These are phyloP conservation scores for Athetis lepigone DNA, from an alignment of 2,888 invertebrate genomes.

Conservation along the genomic window DNA sequence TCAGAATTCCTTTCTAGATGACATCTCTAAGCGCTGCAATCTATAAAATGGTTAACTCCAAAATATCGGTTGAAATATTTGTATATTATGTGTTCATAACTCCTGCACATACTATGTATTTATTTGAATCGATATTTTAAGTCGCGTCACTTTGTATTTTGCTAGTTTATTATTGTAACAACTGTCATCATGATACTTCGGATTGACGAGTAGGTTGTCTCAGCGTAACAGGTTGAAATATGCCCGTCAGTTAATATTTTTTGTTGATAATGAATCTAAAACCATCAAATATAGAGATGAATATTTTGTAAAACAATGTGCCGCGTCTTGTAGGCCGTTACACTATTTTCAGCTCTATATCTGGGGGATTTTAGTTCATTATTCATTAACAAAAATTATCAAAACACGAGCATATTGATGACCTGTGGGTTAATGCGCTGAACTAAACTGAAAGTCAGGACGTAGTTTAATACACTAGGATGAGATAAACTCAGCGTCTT, in stretches of 20 bases:
- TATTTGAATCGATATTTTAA: conserved; percentile 1
- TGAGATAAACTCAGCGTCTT: neutral
- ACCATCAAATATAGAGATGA: too few species aligned
- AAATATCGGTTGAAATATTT: neutral
- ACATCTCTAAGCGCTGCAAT: neutral
- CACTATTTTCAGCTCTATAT: too few species aligned
- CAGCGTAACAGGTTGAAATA: neutral
- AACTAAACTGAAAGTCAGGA: too few species aligned
- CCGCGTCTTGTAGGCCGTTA: too few species aligned
- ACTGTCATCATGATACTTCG: neutral
- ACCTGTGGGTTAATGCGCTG: too few species aligned
- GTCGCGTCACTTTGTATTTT: neutral
- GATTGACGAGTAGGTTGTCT: neutral
- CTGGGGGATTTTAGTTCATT: too few species aligned
- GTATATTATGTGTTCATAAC: neutral
- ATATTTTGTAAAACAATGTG: too few species aligned
- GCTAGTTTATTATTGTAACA: too few species aligned
- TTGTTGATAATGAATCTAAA: too few species aligned
- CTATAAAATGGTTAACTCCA: neutral
- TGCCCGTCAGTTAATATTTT: too few species aligned
- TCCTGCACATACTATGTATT: neutral
- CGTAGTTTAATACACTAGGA: neutral
- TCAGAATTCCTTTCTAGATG: neutral
- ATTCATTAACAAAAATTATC: too few species aligned
- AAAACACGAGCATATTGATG: too few species aligned